Base-by-base conservation (phyloP, 1,140 invertebrate species). In the Anadara kagoshimensis region DNA sequence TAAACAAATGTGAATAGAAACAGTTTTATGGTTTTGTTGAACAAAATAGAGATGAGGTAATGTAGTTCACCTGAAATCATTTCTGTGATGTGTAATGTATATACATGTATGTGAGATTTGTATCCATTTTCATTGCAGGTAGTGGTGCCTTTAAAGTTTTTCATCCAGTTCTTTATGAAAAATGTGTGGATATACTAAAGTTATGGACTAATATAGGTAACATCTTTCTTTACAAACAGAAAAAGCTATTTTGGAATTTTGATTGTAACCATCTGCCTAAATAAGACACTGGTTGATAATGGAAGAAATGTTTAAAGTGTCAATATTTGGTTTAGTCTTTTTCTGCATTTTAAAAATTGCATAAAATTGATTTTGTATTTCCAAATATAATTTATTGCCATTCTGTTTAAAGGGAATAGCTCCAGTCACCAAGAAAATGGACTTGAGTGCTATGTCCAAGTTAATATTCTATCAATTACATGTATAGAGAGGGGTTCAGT, bases 81-180 rank as follows among this genome's bases (percentile, higher is more conserved):
- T n/a, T n/a, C n/a, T n/a, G n/a, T n/a, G n/a, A n/a, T n/a, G n/a
- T n/a, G n/a, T n/a, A n/a, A n/a, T n/a, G n/a, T n/a, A n/a, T n/a
- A n/a, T n/a, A n/a, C n/a, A n/a, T n/a, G n/a, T n/a, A n/a, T 36
- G 29, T 36, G 29, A 36, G 29, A 36, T 36, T 36, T 36, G n/a
- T 36, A 7, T 36, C 29, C 7, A 7, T 36, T 36, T 36, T 49
- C n/a, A 58, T 79, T 76, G 89, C 91, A 45, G 92, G 92, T 10
- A 92, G 92, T 74, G 89, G 86, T 57, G 91, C 91, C 4, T 93
- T 91, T 80, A 84, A 90, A 49, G 84, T 93, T 0, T 93, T 92
- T 80, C 91, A 93, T 76, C 89, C 91, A 4, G 90, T 91, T 49
- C 78, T 93, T 11, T 93, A 90, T 78, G 79, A 90, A 36, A 85